These are phyloP conservation scores for Vipera latastei DNA, from an alignment of 2,797 vertebrate genomes.

Conservation along the genomic window DNA sequence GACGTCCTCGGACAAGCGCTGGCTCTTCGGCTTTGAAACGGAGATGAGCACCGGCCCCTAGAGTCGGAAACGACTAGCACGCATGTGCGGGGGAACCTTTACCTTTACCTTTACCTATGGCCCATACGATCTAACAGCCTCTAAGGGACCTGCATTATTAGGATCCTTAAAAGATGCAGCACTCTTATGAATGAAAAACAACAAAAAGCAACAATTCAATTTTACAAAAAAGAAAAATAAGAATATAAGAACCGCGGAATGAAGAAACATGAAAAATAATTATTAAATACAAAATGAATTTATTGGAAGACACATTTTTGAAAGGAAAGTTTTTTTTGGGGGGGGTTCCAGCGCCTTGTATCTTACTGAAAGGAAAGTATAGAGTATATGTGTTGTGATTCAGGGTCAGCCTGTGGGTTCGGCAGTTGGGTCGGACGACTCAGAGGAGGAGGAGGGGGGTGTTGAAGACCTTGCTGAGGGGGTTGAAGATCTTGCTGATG, in stretches of 20 bases:
- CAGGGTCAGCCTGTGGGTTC: too few relatives aligned
- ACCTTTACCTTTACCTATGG: too few relatives aligned
- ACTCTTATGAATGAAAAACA: not conserved
- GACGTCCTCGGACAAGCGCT: too few relatives aligned
- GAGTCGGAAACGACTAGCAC: too few relatives aligned
- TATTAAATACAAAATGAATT: not conserved
- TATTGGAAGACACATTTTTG: not conserved
- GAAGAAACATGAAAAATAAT: not conserved
- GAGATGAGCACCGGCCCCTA: too few relatives aligned
- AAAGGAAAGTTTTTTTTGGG: not conserved
- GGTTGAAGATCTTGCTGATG: too few relatives aligned
- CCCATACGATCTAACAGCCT: not conserved
- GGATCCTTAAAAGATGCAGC: not conserved
- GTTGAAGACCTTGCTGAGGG: too few relatives aligned
- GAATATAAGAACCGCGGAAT: not conserved
- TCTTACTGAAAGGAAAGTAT: not conserved
- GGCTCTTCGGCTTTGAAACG: too few relatives aligned
- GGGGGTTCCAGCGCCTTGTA: not conserved
- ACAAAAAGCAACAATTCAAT: not conserved
- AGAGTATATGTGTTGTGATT: too few relatives aligned
- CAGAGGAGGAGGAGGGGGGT: too few relatives aligned
- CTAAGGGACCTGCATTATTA: not conserved
- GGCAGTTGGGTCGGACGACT: too few relatives aligned
- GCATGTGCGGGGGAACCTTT: too few relatives aligned
- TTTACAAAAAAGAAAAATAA: not conserved